Percentiles rank a stretch among this genome's conserved stretches.
These are phyloP conservation scores for Epizoanthus illoricatus DNA, from an alignment of 92 coral and sea anemone species.

Conservation along the genomic window DNA sequence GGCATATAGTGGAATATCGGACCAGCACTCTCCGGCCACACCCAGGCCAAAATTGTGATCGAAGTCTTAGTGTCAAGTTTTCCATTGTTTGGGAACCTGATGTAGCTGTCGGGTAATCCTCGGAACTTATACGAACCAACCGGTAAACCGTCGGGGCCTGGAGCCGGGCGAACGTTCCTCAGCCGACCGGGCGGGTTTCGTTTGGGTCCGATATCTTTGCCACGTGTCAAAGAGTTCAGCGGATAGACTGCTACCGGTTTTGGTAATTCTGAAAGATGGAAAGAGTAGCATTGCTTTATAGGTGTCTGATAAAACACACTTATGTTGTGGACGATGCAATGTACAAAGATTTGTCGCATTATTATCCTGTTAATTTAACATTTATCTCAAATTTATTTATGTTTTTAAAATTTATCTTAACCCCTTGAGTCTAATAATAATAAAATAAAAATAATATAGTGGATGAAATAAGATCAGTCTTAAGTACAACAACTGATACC, in stretches of 20 bases:
- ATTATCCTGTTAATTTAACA: too few relatives aligned
- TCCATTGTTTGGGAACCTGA: slow-evolving; percentile 79
- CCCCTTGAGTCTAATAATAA: too few relatives aligned
- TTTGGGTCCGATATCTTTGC: slow-evolving; percentile 71
- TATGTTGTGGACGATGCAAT: too few relatives aligned
- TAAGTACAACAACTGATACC: too few relatives aligned
- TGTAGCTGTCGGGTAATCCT: slow-evolving; percentile 67
- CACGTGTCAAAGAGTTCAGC: slow-evolving; percentile 58
- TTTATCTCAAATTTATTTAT: too few relatives aligned
- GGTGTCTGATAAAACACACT: not conserved
- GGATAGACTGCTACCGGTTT: slow-evolving; percentile 82
- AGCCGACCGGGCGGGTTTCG: slow-evolving; percentile 65
- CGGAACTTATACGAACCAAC: slow-evolving; percentile 70
- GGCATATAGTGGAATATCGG: slow-evolving; percentile 77
- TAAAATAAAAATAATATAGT: too few relatives aligned
- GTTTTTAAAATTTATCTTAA: too few relatives aligned
- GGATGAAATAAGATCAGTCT: too few relatives aligned
- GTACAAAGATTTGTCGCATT: too few relatives aligned
- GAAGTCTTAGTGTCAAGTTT: slow-evolving; percentile 76
- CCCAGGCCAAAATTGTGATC: slow-evolving; percentile 76
- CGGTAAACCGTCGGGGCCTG: slow-evolving; percentile 84
- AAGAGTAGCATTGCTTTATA: not conserved
- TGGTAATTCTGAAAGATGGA: slow-evolving; percentile 44
- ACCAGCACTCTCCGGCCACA: slow-evolving; percentile 74
- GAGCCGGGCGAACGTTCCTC: slow-evolving; percentile 57